phyloP scores from a whole-genome alignment of 2,113 vertebrate genomes.

The Epinephelus cyanopodus region DNA sequence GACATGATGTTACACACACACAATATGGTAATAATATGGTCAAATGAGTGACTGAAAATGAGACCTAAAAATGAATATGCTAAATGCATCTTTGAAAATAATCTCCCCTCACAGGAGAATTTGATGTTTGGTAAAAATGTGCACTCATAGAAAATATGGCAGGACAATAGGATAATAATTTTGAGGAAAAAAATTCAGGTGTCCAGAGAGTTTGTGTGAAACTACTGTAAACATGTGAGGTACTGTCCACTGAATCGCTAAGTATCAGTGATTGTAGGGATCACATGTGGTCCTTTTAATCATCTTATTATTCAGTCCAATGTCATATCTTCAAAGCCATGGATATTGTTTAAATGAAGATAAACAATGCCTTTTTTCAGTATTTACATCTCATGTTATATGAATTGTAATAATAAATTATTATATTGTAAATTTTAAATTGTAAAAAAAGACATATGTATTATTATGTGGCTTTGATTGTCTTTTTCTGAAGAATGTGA shows the following conservation, averaged over 20 bases:
- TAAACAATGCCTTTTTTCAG: conserved; percentile 76
- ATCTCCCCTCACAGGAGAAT: background rate
- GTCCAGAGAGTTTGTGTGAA: conserved; percentile 19
- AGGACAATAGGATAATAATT: background rate
- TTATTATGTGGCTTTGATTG: conserved; percentile 81
- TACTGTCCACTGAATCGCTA: conserved; percentile 16
- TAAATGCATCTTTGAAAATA: conserved; percentile 11
- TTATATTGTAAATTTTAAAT: conserved; percentile 84
- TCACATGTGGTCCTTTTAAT: conserved; percentile 32
- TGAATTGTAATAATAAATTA: conserved; percentile 84
- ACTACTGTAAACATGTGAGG: conserved; percentile 11
- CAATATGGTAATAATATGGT: background rate
- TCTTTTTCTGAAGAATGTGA: conserved; percentile 82
- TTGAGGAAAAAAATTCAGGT: background rate
- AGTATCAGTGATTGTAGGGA: conserved; percentile 42
- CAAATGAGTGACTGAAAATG: background rate
- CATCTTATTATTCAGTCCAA: conserved; percentile 40
- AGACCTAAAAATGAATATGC: background rate
- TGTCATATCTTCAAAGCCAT: conserved; percentile 70
- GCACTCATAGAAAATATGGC: background rate
- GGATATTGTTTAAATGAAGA: conserved; percentile 64
- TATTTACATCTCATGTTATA: conserved; percentile 77
- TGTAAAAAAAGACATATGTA: conserved; percentile 83
- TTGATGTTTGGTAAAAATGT: conserved; percentile 5
- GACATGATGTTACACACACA: background rate